Base-by-base conservation (phyloP, 2,113 vertebrate species). In the Larimichthys crocea region DNA sequence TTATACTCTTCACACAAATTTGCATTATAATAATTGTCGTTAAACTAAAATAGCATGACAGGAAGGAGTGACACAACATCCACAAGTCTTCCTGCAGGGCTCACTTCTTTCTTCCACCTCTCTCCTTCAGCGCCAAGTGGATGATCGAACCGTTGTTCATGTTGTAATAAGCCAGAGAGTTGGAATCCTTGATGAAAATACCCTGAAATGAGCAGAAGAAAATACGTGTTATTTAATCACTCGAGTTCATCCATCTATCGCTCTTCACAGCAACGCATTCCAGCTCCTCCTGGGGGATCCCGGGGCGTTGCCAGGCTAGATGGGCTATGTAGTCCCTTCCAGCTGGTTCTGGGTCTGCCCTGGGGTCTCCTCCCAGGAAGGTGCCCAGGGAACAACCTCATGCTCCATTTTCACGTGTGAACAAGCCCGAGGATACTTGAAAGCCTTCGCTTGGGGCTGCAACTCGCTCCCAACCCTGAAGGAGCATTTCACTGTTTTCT, bases 171-270 rank as follows among this genome's bases (percentile, higher is more conserved):
- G 98, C 98, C 95, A 99, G 91, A 0, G 98, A 99, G 93, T 99
- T 99, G 5, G 98, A 99, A 87, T 99, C 98, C 87, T 99, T 99
- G 93, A 99, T 99, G 94, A 99, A 99, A 88, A 99, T 99, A 35
- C 98, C 98, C 98, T 99, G 86, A 35, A 79, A 42, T 87, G 50
- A 63, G 79, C 6, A 20, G 87, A 50, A 81, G 26, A 22, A 7
- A 65, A 4, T 24, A 0, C 22, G 0, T 15, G 56, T 69, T 40
- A 75, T 26, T 61, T 0, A 50, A n/a, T 69, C 2, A 75, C 29
- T 66, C 3, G 11, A 3, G 3, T 31, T 31, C 5, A 31, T 31
- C 5, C 5, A 6, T 31, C 31, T 6, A 6, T 31, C 31, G 4
- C 4, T 31, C 29, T 31, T 5, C 29, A 5, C 29, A 31, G 29